Evolutionary conservation across 2,888 invertebrate species (phyloP).

Genomic region (Drepanosiphum platanoidis): DNA sequence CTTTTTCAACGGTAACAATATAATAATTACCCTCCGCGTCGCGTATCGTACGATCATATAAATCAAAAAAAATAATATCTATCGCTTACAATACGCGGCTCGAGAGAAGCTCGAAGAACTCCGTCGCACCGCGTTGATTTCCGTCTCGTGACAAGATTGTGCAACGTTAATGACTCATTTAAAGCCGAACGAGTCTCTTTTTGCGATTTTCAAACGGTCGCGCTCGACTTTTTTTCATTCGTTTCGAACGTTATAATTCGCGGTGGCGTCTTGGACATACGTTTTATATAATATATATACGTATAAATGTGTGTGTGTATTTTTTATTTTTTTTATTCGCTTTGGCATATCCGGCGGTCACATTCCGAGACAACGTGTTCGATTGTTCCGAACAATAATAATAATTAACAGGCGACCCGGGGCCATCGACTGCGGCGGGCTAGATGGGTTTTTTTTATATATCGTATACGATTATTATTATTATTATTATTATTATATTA

Average conservation of each 20-base stretch:
- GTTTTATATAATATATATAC: no score
- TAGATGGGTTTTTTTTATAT: neutral
- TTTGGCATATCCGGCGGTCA: neutral
- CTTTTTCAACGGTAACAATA: no score
- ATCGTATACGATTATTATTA: neutral
- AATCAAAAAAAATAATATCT: no score
- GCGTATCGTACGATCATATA: no score
- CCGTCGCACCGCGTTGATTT: no score
- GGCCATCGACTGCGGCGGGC: neutral
- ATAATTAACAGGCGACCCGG: no score
- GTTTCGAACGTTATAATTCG: neutral
- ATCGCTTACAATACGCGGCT: no score
- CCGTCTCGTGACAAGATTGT: no score
- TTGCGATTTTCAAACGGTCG: neutral
- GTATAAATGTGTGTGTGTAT: no score
- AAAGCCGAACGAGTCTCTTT: neutral
- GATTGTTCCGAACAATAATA: slow-evolving; percentile 17
- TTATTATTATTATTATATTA: slow-evolving; percentile 13
- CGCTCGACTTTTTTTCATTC: neutral
- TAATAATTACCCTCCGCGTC: no score
- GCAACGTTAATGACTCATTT: slow-evolving; percentile 36
- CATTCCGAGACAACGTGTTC: slow-evolving; percentile 38
- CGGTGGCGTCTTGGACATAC: neutral
- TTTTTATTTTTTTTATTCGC: no score
- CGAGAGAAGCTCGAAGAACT: no score